phyloP scores from a whole-genome alignment of 2,888 invertebrate species.

The Pantelozetes paolii region DNA sequence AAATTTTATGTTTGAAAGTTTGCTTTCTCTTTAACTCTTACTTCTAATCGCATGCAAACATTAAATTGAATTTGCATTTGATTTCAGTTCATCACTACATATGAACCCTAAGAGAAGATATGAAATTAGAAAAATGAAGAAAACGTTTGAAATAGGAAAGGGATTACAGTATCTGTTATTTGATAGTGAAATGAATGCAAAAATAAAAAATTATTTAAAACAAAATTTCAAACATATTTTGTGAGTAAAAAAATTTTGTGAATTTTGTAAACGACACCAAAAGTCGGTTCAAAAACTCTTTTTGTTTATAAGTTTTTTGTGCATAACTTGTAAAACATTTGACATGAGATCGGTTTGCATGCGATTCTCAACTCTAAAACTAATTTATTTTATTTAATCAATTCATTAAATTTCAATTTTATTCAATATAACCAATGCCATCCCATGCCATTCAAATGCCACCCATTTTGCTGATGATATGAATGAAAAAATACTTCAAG shows the following conservation, averaged over 20 bases:
- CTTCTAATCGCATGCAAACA: constrained; percentile 25
- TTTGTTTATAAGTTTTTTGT: too few species aligned
- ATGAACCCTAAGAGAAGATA: background rate
- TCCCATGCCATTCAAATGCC: background rate
- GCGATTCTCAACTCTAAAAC: background rate
- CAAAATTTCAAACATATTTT: too few species aligned
- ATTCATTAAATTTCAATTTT: constrained; percentile 1
- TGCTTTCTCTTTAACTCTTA: too few species aligned
- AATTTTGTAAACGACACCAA: constrained; percentile 8
- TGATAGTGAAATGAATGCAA: too few species aligned
- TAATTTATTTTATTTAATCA: constrained; percentile 7
- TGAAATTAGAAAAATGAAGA: too few species aligned
- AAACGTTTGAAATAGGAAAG: too few species aligned
- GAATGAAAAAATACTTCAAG: too few species aligned
- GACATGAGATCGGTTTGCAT: background rate
- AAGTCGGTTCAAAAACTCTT: constrained; percentile 15
- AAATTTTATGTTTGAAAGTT: too few species aligned
- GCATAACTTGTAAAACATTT: too few species aligned
- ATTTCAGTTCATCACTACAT: background rate
- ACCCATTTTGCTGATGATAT: constrained; percentile 9
- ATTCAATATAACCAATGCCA: too few species aligned
- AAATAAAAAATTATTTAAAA: too few species aligned
- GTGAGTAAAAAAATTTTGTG: background rate
- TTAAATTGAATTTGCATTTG: background rate
- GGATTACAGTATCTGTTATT: too few species aligned